A percentile compares a stretch with the other conserved stretches of the same genome.
Evolutionary conservation across 2,888 invertebrate species (phyloP).

Genomic region (Hoplodrina blanda): DNA sequence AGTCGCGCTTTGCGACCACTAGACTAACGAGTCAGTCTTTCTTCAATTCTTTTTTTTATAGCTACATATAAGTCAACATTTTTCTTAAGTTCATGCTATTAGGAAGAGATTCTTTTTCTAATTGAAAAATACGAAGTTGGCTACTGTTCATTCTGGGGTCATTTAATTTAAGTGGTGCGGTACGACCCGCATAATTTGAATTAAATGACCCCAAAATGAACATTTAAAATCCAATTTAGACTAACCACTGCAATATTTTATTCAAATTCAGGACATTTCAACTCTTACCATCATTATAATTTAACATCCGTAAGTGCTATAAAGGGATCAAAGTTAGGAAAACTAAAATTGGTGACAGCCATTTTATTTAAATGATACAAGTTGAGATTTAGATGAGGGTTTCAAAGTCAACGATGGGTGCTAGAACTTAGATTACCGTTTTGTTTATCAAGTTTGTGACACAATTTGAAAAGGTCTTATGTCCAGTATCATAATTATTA

Average conservation of each 20-base stretch:
- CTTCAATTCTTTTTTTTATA: no score
- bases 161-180: no score
- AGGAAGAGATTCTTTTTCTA: no score
- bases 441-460: background rate
- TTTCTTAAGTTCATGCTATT: no score
- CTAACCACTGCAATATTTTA: conserved; percentile 20
- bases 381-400: conserved; percentile 13
- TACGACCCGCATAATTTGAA: background rate
- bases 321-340: conserved; percentile 33
- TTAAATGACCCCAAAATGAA: background rate
- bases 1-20: no score
- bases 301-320: conserved; percentile 19
- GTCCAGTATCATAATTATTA: no score
- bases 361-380: conserved; percentile 26
- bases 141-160: no score
- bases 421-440: background rate
- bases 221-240: conserved; percentile 6
- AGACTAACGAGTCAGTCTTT: no score
- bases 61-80: no score
- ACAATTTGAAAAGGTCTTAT: no score
- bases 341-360: conserved; percentile 21
- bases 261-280: conserved; percentile 41
- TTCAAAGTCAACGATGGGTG: background rate
- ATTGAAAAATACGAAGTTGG: no score
- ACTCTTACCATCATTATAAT: conserved; percentile 31